These are phyloP conservation scores for Monomorium pharaonis DNA, from an alignment of 1,140 invertebrate species.

Conservation along the genomic window DNA sequence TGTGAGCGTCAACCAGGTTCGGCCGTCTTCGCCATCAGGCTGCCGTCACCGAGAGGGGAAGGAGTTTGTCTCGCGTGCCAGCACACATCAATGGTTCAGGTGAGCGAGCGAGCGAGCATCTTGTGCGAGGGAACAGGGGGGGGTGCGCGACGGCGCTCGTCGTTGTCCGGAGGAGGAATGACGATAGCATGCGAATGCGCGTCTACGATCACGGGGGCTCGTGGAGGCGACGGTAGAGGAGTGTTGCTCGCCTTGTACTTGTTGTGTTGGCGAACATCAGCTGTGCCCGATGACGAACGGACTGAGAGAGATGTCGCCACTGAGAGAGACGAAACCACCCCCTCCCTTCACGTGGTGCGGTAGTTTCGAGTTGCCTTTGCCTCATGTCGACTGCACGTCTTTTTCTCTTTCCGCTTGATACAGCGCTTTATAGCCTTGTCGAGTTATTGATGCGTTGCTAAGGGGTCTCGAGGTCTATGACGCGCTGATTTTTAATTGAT, in stretches of 20 bases:
- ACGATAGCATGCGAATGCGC: neutral
- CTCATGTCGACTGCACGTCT: neutral
- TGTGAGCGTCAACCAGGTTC: constrained; percentile 71
- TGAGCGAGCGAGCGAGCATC: constrained; percentile 49
- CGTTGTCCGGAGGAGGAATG: neutral
- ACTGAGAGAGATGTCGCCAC: constrained; percentile 65
- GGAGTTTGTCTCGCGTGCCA: constrained; percentile 73
- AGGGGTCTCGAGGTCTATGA: neutral
- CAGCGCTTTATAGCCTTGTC: no score
- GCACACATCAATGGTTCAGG: constrained; percentile 82
- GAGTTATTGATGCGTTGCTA: neutral
- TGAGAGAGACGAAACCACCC: neutral
- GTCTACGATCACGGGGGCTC: neutral
- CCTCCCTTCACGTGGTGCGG: neutral
- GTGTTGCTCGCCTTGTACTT: neutral
- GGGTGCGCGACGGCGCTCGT: neutral
- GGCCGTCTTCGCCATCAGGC: constrained; percentile 69
- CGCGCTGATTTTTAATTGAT: constrained; percentile 30
- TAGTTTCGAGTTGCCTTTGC: neutral
- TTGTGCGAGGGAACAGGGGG: neutral
- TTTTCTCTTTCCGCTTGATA: neutral
- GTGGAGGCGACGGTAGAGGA: neutral
- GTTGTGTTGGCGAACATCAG: constrained; percentile 29
- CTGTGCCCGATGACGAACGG: constrained; percentile 11
- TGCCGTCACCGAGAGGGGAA: constrained; percentile 62